phyloP scores from a whole-genome alignment of 1,140 invertebrate species.

The Lucilia sericata region DNA sequence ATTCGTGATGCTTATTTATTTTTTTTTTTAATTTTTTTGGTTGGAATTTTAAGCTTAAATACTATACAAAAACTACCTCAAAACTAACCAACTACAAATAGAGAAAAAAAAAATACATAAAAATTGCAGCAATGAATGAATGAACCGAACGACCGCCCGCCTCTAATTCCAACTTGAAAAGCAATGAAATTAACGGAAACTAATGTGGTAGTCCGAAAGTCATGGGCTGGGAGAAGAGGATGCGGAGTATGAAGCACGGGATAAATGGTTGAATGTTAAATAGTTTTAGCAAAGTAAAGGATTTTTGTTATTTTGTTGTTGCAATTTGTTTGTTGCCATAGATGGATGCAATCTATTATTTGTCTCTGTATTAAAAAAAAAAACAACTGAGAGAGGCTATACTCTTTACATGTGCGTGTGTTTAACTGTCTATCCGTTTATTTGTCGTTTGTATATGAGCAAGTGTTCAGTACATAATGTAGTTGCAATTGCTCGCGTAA shows the following conservation, averaged over 20 bases:
- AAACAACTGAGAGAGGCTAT: neutral
- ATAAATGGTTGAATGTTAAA: slow-evolving; percentile 20
- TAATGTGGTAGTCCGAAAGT: neutral
- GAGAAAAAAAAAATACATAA: neutral
- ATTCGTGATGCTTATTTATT: neutral
- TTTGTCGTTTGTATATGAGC: neutral
- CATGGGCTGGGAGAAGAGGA: neutral
- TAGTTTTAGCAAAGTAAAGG: slow-evolving; percentile 5
- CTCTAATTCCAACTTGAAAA: slow-evolving; percentile 1
- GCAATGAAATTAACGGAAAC: slow-evolving; percentile 26
- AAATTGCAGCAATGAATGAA: neutral
- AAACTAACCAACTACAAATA: neutral
- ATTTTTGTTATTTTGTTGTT: neutral
- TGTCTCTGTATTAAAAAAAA: neutral
- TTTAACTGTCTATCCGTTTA: slow-evolving; percentile 5
- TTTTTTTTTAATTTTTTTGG: neutral
- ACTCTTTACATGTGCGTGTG: neutral
- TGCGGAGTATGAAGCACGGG: neutral
- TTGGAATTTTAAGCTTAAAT: neutral
- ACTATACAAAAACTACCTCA: neutral
- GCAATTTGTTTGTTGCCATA: too few species aligned
- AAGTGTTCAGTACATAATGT: slow-evolving; percentile 26
- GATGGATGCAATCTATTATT: slow-evolving; percentile 2
- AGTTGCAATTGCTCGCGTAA: slow-evolving; percentile 36
- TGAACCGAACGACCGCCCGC: neutral